Conservation (phyloP, 1,140 invertebrate genomes). For the Philotrypesis tridentata region DNA sequence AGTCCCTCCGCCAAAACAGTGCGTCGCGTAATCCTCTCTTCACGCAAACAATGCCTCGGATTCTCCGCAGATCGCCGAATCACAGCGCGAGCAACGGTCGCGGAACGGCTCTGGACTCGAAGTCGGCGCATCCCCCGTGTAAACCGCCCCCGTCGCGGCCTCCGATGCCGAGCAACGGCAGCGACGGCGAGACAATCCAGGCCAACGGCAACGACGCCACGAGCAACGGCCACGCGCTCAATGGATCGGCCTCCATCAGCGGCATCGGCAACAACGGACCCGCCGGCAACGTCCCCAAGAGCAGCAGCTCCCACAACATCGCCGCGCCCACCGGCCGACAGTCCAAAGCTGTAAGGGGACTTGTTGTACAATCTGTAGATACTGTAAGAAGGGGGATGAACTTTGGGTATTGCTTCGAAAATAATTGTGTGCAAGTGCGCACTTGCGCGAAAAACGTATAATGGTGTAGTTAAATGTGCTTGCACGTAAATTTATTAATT, state of each 20-base stretch:
- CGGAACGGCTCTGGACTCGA: slow-evolving; percentile 42
- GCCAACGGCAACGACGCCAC: neutral
- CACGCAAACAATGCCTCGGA: neutral
- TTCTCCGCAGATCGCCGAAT: slow-evolving; percentile 60
- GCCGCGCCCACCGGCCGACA: slow-evolving; percentile 63
- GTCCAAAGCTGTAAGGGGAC: slow-evolving; percentile 59
- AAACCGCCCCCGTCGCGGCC: slow-evolving; percentile 65
- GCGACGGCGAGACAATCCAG: neutral
- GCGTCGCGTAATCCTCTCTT: neutral
- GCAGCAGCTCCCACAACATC: slow-evolving; percentile 64
- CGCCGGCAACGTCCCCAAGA: slow-evolving; percentile 61
- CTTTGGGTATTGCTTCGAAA: no score
- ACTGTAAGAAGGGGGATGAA: no score
- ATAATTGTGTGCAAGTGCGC: no score
- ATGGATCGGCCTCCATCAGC: slow-evolving; percentile 36
- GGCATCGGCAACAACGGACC: slow-evolving; percentile 36
- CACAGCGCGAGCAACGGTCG: slow-evolving; percentile 63
- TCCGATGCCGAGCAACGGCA: slow-evolving; percentile 52
- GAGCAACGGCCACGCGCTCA: slow-evolving; percentile 4
- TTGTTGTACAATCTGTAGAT: no score
- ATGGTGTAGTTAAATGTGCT: no score
- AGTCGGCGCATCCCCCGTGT: slow-evolving; percentile 62
- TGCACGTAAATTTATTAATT: no score
- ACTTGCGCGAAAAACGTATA: no score
- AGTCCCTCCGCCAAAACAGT: slow-evolving; percentile 48